phyloP scores from a whole-genome alignment of 2,113 vertebrate species.

The Puma concolor region DNA sequence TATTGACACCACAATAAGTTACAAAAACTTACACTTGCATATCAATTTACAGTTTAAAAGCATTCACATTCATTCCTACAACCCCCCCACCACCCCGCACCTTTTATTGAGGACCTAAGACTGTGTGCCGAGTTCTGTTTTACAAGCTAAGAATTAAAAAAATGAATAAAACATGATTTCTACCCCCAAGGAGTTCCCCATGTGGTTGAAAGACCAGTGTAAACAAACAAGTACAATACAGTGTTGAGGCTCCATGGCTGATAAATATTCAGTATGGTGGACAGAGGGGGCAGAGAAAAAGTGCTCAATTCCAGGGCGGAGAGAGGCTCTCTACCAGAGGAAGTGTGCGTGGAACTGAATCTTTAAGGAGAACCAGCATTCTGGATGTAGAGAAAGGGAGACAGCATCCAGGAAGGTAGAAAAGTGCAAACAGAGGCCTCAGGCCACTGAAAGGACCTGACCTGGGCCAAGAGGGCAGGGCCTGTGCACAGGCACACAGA shows the following conservation, averaged over 20 bases:
- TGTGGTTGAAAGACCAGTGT: background rate
- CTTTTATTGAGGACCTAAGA: background rate
- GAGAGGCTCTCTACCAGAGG: background rate
- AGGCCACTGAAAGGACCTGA: background rate
- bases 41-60: background rate
- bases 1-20: background rate
- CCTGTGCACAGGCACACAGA: fast-evolving
- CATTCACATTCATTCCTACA: background rate
- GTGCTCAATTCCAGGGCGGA: background rate
- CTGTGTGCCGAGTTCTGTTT: background rate
- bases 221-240: background rate
- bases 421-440: background rate
- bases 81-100: background rate
- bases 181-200: background rate
- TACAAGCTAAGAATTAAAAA: conserved; percentile 52
- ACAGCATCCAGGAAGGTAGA: too few species aligned
- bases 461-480: fast-evolving
- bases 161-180: conserved; percentile 22
- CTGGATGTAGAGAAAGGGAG: background rate
- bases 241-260: background rate
- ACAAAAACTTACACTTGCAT: background rate
- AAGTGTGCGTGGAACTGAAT: fast-evolving
- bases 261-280: background rate
- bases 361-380: background rate
- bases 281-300: too few species aligned